These are phyloP conservation scores for Prunella strophiata DNA, from an alignment of 2,797 vertebrate species.

Conservation along the genomic window DNA sequence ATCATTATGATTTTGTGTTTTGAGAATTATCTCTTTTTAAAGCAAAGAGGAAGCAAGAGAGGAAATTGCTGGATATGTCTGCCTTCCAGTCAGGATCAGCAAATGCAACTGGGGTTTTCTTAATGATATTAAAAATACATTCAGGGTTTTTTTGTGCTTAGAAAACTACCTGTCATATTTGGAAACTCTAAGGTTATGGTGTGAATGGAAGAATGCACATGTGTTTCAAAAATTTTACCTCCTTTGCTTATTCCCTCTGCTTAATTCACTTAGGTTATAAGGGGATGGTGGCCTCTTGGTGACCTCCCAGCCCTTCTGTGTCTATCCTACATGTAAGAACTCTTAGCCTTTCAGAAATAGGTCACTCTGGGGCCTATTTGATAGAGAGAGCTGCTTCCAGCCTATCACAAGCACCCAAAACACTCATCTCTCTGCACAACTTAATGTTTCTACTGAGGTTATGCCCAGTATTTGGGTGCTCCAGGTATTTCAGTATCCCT, in stretches of 20 bases:
- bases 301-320: background rate
- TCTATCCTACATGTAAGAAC: background rate
- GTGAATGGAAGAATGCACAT: background rate
- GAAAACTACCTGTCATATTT: background rate
- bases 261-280: background rate
- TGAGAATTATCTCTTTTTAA: conserved; percentile 10
- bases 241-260: background rate
- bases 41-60: background rate
- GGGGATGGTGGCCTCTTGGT: background rate
- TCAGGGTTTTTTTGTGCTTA: background rate
- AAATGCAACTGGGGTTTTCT: background rate
- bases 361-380: background rate
- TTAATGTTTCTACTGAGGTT: background rate
- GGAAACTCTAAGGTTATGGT: background rate
- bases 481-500: background rate
- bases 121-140: background rate
- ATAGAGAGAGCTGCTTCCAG: background rate
- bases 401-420: background rate
- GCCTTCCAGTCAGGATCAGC: background rate
- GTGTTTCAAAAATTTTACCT: background rate
- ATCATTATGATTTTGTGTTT: conserved; percentile 27
- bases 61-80: background rate
- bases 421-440: background rate
- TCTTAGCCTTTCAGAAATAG: background rate
- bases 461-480: background rate